Conservation (phyloP, 92 coral and sea anemone genomes). For the Chrysogorgia sp. region DNA sequence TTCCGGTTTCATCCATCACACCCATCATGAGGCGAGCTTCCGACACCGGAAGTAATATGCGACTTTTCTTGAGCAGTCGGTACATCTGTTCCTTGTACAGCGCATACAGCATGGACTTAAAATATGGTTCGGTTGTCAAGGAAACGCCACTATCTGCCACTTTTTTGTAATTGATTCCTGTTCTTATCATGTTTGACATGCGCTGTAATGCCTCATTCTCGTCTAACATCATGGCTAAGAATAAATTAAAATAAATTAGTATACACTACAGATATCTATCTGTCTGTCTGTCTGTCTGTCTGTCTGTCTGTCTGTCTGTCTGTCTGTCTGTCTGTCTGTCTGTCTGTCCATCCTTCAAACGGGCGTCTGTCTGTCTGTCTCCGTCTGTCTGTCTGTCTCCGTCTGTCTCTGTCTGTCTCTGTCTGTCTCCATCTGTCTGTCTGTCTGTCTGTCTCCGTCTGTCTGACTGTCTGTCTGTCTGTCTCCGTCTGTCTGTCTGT, state of each 20-base stretch:
- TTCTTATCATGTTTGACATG: slow-evolving; percentile 73
- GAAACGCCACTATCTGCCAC: slow-evolving; percentile 75
- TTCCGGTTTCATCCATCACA: slow-evolving; percentile 96
- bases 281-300: background rate
- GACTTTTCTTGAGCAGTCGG: slow-evolving; percentile 73
- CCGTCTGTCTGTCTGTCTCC: no score
- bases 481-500: no score
- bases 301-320: no score
- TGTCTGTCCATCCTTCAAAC: background rate
- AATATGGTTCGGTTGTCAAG: slow-evolving; percentile 93
- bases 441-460: no score
- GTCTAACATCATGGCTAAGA: slow-evolving; percentile 78
- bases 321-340: background rate
- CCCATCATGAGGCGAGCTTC: slow-evolving; percentile 97
- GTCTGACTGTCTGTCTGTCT: no score
- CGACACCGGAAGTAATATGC: slow-evolving; percentile 81
- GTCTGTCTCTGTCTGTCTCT: no score
- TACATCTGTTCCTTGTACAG: slow-evolving; percentile 85
- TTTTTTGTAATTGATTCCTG: slow-evolving; percentile 74
- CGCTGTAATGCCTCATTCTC: slow-evolving; percentile 82
- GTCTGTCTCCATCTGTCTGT: no score
- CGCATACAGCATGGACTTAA: slow-evolving; percentile 80
- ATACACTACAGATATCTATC: background rate
- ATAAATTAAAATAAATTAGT: background rate
- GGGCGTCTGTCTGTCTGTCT: background rate